Base-by-base conservation (phyloP, 2,113 vertebrate species). In the Corythornis cristatus region DNA sequence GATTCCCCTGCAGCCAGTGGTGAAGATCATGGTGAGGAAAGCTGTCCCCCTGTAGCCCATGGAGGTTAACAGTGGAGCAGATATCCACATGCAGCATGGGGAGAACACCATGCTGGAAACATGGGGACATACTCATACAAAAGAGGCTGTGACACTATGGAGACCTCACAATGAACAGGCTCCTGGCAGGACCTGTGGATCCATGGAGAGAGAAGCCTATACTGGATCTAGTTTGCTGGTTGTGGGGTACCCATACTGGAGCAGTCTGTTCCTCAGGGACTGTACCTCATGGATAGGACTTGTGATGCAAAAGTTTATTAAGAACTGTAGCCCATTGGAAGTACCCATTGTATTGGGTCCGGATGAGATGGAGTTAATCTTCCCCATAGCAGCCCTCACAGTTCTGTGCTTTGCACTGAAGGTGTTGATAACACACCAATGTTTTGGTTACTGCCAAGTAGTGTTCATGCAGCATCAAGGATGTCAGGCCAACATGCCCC, bases 211-310 rank as follows among this genome's bases (percentile, higher is more conserved):
- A 29, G n/a, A 7, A 48, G 14, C 6, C 4, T 25, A 12, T 1
- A 2, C 20, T 64, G 21, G 8, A 65, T 28, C 37, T 46, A 13
- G 21, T 15, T 71, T 45, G 3, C 21, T 46, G 40, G 14, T 9
- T 0, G 1, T 9, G 42, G 12, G 9, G 15, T 11, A 29, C 9
- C 12, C 19, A 42, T 1, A 0, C 33, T 72, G 57, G 9, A 64
- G 57, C 15, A 79, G 18, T 33, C 19, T 56, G 28, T 4, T 33
- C 15, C 25, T 60, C 22, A 71, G n/a, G 18, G 15, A 40, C 20
- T 46, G 40, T 5, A 22, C 5, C 15, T 14, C 2, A 1, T 26
- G 28, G n/a, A 22, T 46, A 6, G 7, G 74, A 23, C n/a, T 4
- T 28, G n/a, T 0, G 3, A 13, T 45, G 26, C 17, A 68, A 16